These are phyloP conservation scores for Neosilurus mollespiculum DNA, from an alignment of 2,797 vertebrate species.

Conservation along the genomic window DNA sequence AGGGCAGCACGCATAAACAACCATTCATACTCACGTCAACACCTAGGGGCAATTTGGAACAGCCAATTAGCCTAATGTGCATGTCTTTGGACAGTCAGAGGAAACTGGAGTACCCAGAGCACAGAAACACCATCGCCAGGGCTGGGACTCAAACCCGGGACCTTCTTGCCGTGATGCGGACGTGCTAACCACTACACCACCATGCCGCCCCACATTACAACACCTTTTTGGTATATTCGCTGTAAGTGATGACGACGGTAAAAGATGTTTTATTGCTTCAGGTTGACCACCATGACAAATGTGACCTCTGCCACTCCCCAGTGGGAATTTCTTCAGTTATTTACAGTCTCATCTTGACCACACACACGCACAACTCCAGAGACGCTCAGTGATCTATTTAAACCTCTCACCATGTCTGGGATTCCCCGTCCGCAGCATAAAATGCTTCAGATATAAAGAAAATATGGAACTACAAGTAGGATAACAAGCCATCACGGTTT, in stretches of 20 bases:
- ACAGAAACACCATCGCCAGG: too few relatives aligned
- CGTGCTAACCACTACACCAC: too few relatives aligned
- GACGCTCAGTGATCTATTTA: constrained; percentile 36
- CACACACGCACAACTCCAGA: constrained; percentile 36
- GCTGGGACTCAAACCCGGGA: too few relatives aligned
- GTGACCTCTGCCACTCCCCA: constrained; percentile 25
- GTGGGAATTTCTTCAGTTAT: constrained; percentile 40
- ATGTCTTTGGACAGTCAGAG: too few relatives aligned
- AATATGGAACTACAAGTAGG: not conserved
- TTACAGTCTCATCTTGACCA: constrained; percentile 45
- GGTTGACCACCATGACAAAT: constrained; percentile 41
- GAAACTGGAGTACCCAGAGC: too few relatives aligned
- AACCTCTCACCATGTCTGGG: constrained; percentile 31
- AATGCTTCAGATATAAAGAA: constrained; percentile 17
- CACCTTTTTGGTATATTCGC: not conserved
- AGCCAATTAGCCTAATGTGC: too few relatives aligned
- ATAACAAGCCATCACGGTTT: not conserved
- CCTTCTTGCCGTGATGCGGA: too few relatives aligned
- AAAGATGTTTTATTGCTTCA: constrained; percentile 31
- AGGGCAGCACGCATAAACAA: too few relatives aligned
- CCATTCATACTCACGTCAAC: too few relatives aligned
- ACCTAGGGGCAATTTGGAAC: too few relatives aligned
- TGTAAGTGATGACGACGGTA: not conserved
- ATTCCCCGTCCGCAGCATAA: constrained; percentile 21
- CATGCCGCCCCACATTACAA: not conserved